A percentile compares a stretch with the other conserved stretches of the same genome.
Conservation (phyloP, 2,797 vertebrate genomes). For the Gobio occitaniae region DNA sequence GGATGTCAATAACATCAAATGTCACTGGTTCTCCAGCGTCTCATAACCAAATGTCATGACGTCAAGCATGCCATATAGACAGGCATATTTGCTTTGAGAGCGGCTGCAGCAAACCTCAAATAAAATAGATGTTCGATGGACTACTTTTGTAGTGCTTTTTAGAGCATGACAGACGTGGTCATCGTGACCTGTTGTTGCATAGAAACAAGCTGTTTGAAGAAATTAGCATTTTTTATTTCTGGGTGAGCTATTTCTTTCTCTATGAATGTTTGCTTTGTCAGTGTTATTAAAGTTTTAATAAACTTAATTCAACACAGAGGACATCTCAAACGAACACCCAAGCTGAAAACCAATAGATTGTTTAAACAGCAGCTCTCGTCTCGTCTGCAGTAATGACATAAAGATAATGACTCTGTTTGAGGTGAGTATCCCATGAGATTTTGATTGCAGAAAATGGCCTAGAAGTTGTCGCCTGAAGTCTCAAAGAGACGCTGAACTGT, state of each 20-base stretch:
- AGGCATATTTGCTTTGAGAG: background rate
- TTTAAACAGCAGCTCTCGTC: background rate
- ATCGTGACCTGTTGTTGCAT: background rate
- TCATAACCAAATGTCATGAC: slow-evolving; percentile 26
- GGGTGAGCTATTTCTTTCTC: background rate
- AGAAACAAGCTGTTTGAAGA: background rate
- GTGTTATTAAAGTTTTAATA: slow-evolving; percentile 10
- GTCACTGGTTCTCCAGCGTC: slow-evolving; percentile 17
- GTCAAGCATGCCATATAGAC: background rate
- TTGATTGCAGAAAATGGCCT: background rate
- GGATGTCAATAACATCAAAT: slow-evolving; percentile 27
- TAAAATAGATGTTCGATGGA: background rate
- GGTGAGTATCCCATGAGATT: background rate
- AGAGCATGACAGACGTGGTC: background rate
- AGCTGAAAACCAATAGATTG: background rate
- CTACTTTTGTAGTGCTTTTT: background rate
- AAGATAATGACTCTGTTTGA: slow-evolving; percentile 10
- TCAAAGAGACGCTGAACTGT: background rate
- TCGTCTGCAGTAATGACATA: background rate
- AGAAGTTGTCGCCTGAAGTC: background rate
- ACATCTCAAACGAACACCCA: background rate
- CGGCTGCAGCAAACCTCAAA: background rate
- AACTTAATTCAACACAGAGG: background rate
- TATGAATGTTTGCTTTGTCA: background rate
- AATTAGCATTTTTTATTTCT: background rate